Evolutionary conservation across 2,888 invertebrate genomes (phyloP).

Genomic region (Scelioninae gen. 1): DNA sequence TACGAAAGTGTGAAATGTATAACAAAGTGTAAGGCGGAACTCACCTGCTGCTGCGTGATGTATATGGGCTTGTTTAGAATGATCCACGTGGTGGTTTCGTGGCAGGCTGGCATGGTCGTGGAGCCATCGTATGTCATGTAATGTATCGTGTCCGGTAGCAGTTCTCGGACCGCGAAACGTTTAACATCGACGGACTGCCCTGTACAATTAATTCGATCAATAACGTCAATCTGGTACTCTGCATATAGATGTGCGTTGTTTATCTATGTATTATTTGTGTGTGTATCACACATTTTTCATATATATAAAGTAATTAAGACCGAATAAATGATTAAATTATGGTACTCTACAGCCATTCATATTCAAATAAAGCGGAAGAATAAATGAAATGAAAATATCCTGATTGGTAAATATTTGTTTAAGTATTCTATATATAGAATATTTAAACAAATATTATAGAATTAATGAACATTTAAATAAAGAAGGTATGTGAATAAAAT

Average conservation of each 20-base stretch:
- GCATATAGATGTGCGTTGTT: slow-evolving; percentile 57
- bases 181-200: slow-evolving; percentile 94
- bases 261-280: slow-evolving; percentile 43
- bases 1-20: slow-evolving; percentile 40
- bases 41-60: slow-evolving; percentile 98
- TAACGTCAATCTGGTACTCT: slow-evolving; percentile 74
- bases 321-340: too few relatives aligned
- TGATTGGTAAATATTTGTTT: too few relatives aligned
- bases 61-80: slow-evolving; percentile 99
- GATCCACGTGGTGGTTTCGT: slow-evolving; percentile 99
- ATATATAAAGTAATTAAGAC: too few relatives aligned
- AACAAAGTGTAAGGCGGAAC: slow-evolving; percentile 72
- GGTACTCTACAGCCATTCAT: too few relatives aligned
- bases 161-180: slow-evolving; percentile 92
- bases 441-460: too few relatives aligned
- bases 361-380: too few relatives aligned
- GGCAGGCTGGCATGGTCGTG: slow-evolving; percentile 97
- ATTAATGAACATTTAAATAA: too few relatives aligned
- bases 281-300: background rate
- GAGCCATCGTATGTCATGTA: slow-evolving; percentile 99
- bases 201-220: slow-evolving; percentile 83
- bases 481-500: too few relatives aligned
- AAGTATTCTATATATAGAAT: too few relatives aligned
- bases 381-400: too few relatives aligned
- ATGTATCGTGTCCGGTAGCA: slow-evolving; percentile 96